These are phyloP conservation scores for Apamea anceps DNA, from an alignment of 2,888 invertebrate species.

Conservation along the genomic window DNA sequence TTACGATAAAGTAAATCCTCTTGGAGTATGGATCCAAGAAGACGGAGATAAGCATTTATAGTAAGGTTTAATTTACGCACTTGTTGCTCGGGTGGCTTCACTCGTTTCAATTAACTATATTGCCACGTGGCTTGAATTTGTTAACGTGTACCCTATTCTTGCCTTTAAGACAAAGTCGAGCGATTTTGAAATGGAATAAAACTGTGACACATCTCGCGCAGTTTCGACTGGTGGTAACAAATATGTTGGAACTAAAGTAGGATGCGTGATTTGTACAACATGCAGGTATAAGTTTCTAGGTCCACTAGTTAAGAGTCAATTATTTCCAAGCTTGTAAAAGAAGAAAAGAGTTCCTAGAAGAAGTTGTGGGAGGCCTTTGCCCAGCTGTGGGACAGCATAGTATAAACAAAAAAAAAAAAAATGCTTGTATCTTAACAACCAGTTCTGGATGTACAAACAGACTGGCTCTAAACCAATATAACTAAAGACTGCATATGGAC, in stretches of 20 bases:
- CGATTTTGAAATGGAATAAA: constrained; percentile 6
- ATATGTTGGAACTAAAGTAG: neutral
- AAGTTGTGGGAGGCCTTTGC: neutral
- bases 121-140: constrained; percentile 74
- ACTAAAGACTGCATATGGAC: neutral
- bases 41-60: constrained; percentile 53
- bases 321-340: neutral
- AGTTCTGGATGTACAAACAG: neutral
- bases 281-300: neutral
- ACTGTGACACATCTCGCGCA: neutral
- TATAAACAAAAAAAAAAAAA: neutral
- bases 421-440: neutral
- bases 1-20: constrained; percentile 44
- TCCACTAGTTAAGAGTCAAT: neutral
- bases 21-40: constrained; percentile 40
- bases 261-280: neutral
- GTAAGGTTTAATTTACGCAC: constrained; percentile 72
- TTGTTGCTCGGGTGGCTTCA: constrained; percentile 73
- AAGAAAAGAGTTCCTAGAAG: neutral
- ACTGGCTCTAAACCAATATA: neutral
- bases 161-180: constrained; percentile 36
- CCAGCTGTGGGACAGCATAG: neutral
- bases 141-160: constrained; percentile 64
- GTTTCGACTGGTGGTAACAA: neutral
- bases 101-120: constrained; percentile 76